Evolutionary conservation across 2,888 invertebrate species (phyloP), one percentile per base, ranked within the genome.

Genomic region (Lithophane leautieri): DNA sequence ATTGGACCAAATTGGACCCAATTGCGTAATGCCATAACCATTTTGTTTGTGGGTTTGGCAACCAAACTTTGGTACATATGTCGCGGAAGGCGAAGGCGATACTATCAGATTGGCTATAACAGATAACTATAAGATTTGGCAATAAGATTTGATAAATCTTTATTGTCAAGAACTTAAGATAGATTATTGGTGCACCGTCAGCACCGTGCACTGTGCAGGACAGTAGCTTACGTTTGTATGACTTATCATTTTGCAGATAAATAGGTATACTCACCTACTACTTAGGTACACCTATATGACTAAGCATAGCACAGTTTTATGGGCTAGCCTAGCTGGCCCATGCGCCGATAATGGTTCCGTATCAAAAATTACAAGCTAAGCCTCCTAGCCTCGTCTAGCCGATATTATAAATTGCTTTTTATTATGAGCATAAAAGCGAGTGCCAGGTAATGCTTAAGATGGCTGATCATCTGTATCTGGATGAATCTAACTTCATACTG

Each of bases 1-100:
- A 83, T 91, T 89, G 91, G 91, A 54, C 66, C 80, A 80, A 79
- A 83, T 85, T 91, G 85, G 91, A 79, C 81, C 86, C 87, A 89
- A 89, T 87, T 90, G 84, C 83, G 83, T 86, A 85, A 86, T 84
- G 81, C 77, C 73, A 61, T 76, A 67, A 58, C 76, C 61, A 81
- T 72, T 72, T 79, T 79, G 76, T 77, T 71, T 76, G 79, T 66
- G 68, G 19, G 71, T 73, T 84, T 84, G 86, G 79, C 69, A 65
- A 77, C 72, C 78, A 82, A 82, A 72, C 70, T 82, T 86, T 79
- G 67, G 61, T 69, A 65, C 63, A 28, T 54, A n/a, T 60, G 14
- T 34, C 28, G 14, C n/a, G 47, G 44, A 73, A 54, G 25, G 50
- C 60, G 44, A 73, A 54, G 25, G 50, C 60, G 3, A 9, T n/a